Conservation (phyloP, 2,888 invertebrate genomes). For the Cephus nigrinus region DNA sequence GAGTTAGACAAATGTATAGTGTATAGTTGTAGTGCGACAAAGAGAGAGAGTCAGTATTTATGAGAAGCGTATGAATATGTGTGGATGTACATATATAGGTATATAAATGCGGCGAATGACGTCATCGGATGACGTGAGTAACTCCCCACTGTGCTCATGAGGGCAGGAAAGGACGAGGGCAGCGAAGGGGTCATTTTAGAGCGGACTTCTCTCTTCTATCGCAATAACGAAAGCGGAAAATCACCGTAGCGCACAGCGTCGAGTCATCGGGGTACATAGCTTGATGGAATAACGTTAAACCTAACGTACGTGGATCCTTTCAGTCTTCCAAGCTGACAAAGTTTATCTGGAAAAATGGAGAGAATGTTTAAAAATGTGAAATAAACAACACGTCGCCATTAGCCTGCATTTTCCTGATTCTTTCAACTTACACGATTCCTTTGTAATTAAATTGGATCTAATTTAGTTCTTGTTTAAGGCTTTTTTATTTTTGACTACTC, state of each 20-base stretch:
- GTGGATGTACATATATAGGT: constrained; percentile 22
- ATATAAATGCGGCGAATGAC: constrained; percentile 38
- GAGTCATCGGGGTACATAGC: constrained; percentile 1
- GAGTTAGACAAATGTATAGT: not conserved
- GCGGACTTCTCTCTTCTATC: not conserved
- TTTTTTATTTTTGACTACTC: not conserved
- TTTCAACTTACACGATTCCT: not conserved
- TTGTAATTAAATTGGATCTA: not conserved
- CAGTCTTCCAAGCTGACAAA: not conserved
- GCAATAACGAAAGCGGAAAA: constrained; percentile 12
- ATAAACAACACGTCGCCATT: not conserved
- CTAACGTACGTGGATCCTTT: not conserved
- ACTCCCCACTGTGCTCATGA: constrained; percentile 27
- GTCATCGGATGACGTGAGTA: constrained; percentile 54
- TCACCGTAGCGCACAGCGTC: constrained; percentile 9
- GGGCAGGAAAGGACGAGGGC: constrained; percentile 6
- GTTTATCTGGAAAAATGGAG: not conserved
- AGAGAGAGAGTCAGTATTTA: constrained; percentile 13
- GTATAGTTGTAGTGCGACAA: not conserved
- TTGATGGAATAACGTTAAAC: not conserved
- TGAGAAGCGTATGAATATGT: constrained; percentile 9
- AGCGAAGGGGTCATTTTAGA: constrained; percentile 11
- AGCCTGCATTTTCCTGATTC: not conserved
- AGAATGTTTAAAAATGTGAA: not conserved
- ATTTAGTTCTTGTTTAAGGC: not conserved